Conservation (phyloP, 2,888 invertebrate genomes). For the Ectobius pallidus region DNA sequence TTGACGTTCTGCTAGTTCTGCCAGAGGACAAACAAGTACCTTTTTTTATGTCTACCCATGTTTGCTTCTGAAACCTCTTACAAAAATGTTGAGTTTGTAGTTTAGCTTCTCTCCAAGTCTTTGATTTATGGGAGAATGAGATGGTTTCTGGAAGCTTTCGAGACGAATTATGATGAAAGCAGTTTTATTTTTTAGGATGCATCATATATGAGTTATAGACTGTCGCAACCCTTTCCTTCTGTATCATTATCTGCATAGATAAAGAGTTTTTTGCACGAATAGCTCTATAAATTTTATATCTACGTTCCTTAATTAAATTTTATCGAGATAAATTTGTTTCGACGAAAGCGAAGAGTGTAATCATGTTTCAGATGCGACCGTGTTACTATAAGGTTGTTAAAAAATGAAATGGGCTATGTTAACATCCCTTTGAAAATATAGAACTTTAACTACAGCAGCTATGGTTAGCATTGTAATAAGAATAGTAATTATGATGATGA, state of each 20-base stretch:
- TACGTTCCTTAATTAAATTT: background rate
- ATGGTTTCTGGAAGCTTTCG: constrained; percentile 20
- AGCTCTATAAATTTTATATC: background rate
- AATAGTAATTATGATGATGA: no score
- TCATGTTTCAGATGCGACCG: no score
- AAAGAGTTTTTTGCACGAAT: background rate
- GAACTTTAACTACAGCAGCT: no score
- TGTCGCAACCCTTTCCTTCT: background rate
- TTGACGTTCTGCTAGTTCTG: constrained; percentile 16
- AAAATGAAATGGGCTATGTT: no score
- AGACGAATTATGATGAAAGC: constrained; percentile 12
- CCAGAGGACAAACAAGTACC: constrained; percentile 34
- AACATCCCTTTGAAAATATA: no score
- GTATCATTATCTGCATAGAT: background rate
- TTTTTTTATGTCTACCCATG: constrained; percentile 17
- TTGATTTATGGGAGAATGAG: background rate
- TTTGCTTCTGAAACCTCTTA: constrained; percentile 30
- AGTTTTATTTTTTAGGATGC: background rate
- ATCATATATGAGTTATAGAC: constrained; percentile 3
- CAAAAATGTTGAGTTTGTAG: constrained; percentile 35
- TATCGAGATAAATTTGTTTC: no score
- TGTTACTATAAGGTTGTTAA: no score
- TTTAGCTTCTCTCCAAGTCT: constrained; percentile 13
- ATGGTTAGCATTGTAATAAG: no score
- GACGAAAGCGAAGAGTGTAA: no score